Evolutionary conservation across 1,140 invertebrate species (phyloP).

Genomic region (Cotesia chilonis): DNA sequence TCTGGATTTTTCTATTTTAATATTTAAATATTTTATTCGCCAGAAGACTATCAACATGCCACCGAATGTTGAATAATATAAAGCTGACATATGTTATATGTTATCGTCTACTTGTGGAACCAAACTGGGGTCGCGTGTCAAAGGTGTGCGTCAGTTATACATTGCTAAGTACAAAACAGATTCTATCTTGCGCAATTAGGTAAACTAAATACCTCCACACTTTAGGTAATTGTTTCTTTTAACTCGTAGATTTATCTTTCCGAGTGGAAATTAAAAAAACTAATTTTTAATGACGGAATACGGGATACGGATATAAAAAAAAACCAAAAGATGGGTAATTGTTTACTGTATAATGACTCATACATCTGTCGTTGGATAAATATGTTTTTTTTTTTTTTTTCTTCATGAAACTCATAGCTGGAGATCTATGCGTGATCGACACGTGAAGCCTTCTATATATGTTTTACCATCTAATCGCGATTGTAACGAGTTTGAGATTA

Average conservation of each 20-base stretch:
- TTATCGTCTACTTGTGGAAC: constrained; percentile 43
- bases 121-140: constrained; percentile 51
- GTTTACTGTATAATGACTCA: constrained; percentile 12
- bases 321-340: not conserved
- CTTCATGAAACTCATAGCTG: not conserved
- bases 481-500: constrained; percentile 15
- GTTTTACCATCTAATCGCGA: constrained; percentile 7
- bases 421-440: not conserved
- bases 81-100: constrained; percentile 44
- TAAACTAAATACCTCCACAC: constrained; percentile 57
- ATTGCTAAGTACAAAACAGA: constrained; percentile 13
- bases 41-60: constrained; percentile 7
- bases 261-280: constrained; percentile 10
- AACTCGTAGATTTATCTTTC: constrained; percentile 38
- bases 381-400: constrained; percentile 1
- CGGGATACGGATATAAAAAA: constrained; percentile 1
- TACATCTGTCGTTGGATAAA: constrained; percentile 30
- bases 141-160: constrained; percentile 47
- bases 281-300: not conserved
- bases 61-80: not conserved
- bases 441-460: constrained; percentile 2
- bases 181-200: constrained; percentile 49
- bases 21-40: no score
- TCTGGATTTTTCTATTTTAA: not conserved
- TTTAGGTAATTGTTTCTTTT: constrained; percentile 52